Base-by-base conservation (phyloP, 2,888 invertebrate species). In the Chalcis sispes region DNA sequence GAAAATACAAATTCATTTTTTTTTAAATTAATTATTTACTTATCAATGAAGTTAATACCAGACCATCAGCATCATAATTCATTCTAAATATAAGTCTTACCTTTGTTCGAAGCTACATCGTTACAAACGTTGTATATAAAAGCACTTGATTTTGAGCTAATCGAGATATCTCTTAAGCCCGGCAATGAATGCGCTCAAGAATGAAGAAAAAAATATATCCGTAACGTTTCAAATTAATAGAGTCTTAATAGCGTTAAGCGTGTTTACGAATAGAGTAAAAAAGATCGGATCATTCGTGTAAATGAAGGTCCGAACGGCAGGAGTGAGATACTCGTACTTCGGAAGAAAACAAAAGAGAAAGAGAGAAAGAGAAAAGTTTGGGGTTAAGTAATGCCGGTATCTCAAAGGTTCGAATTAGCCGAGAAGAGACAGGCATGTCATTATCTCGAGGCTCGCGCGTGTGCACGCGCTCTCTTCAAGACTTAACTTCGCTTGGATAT, bases 341-440 rank as follows among this genome's bases (percentile, higher is more conserved):
- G 32, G 48, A 67, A 50, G 32, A 66, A 50, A 69, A 64, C 50
- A 72, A 59, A 13, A 27, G 61, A 48, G 58, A 58, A 32, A 58
- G 58, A 18, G 67, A 64, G 52, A 32, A 20, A 29, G 61, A 29
- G 23, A 40, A 73, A 13, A 61, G 23, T n/a, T n/a, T 52, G 29
- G 52, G 56, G 54, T 61, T 71, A 75, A 75, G 76, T 67, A 72
- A 67, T 67, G 76, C 72, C 67, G 72, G 72, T 77, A 77, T 77
- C 75, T 75, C 77, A 72, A 77, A 79, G 79, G 73, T 64, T 77
- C 67, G 73, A 75, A 77, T 79, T 79, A 77, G 69, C 75, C 61
- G 72, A 72, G 78, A 77, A 77, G 77, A 80, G 73, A 73, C 74
- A 77, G 75, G 77, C 77, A 77, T 79, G 75, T 75, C 80, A 81